A percentile compares a stretch with the other conserved stretches of the same genome.
These are phyloP conservation scores for Meghimatium bilineatum DNA, from an alignment of 2,888 invertebrate species.

Conservation along the genomic window DNA sequence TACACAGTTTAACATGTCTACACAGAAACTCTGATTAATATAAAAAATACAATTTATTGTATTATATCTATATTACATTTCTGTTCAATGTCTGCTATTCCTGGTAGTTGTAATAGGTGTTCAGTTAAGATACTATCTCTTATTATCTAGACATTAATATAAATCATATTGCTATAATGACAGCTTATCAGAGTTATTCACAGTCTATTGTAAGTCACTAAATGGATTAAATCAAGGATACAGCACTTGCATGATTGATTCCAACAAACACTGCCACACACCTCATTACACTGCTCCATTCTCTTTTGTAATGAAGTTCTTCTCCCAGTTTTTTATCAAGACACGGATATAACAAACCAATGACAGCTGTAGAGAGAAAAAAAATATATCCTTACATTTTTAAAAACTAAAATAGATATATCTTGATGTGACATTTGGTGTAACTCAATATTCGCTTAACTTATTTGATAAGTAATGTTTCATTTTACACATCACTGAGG, in stretches of 20 bases:
- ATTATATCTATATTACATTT: too few species aligned
- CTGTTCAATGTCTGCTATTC: neutral
- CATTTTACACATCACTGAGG: too few species aligned
- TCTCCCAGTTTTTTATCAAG: slow-evolving; percentile 75
- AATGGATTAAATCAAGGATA: slow-evolving; percentile 67
- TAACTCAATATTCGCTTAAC: too few species aligned
- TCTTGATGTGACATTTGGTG: neutral
- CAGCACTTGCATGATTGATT: slow-evolving; percentile 79
- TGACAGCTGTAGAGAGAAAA: slow-evolving; percentile 67
- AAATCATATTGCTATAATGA: neutral
- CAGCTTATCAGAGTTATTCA: neutral
- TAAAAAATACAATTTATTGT: too few species aligned
- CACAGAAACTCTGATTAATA: too few species aligned
- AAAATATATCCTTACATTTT: neutral
- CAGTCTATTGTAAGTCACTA: neutral
- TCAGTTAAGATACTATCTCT: too few species aligned
- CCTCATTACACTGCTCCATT: slow-evolving; percentile 79
- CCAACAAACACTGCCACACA: slow-evolving; percentile 78
- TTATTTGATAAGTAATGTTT: too few species aligned
- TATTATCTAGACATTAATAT: too few species aligned
- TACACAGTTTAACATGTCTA: too few species aligned
- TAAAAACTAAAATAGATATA: neutral
- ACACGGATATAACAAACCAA: slow-evolving; percentile 77
- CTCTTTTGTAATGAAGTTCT: slow-evolving; percentile 71
- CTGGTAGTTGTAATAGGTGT: neutral